Base-by-base conservation (phyloP, 2,888 invertebrate species). In the Tetragonisca angustula region DNA sequence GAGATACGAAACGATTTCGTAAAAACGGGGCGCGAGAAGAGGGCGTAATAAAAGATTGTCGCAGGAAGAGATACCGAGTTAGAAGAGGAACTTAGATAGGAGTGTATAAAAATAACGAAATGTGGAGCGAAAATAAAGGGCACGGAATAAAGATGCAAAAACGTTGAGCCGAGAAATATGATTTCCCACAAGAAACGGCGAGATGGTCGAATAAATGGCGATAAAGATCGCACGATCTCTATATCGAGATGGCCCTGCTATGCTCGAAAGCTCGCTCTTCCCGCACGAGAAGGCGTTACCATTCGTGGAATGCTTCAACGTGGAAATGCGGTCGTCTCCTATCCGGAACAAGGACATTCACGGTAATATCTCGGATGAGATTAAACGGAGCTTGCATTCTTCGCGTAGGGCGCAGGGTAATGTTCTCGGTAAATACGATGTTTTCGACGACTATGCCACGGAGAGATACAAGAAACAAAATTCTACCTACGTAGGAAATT, bases 371-470 rank as follows among this genome's bases (percentile, higher is more conserved):
- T 84, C 54, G 89, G 85, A 85, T 81, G 87, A 88, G 89, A 90
- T 89, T 90, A 90, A 90, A 89, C 88, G 90, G 84, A 85, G 86
- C 85, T 87, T 83, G 87, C 87, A 85, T 89, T 87, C 89, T 89
- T 87, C 71, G 83, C 67, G 62, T 76, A 65, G 70, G 79, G 61
- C 59, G 62, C 56, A 76, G 65, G 81, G 64, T 82, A 85, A 85
- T 69, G 82, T 88, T 88, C 85, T 84, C 86, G 27, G 82, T 86
- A 87, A 83, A 86, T 85, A 87, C 81, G 72, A 72, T 72, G 81
- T 54, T 65, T 81, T 73, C 50, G 21, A 68, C 65, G 70, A 65
- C 76, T 73, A 69, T 67, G 67, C n/a, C 62, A 43, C 43, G 2
- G 11, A 59, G n/a, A 74, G 36, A 49, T n/a, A 43, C 74, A 54